A percentile compares a stretch with the other conserved stretches of the same genome.
Evolutionary conservation across 2,888 invertebrate species (phyloP).

Genomic region (Acanthosepion pharaonis): DNA sequence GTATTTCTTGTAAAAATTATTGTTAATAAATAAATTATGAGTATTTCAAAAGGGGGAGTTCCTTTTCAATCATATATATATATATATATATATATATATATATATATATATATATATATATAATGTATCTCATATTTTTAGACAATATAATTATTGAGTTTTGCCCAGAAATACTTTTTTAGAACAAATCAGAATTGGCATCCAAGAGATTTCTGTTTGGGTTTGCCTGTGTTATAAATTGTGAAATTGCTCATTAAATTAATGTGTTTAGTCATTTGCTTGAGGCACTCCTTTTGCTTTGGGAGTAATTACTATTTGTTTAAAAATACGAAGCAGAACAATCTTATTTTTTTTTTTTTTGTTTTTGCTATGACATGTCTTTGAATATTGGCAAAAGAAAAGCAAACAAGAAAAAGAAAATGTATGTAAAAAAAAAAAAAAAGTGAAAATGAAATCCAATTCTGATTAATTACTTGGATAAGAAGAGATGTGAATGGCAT

Average conservation of each 20-base stretch:
- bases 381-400: not conserved
- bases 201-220: not conserved
- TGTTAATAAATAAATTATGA: too few relatives aligned
- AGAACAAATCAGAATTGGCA: not conserved
- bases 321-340: not conserved
- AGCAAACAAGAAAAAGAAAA: not conserved
- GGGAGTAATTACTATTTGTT: slow-evolving; percentile 20
- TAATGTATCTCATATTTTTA: too few relatives aligned
- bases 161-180: not conserved
- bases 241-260: not conserved
- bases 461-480: not conserved
- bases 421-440: not conserved
- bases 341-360: not conserved
- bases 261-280: not conserved
- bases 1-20: too few relatives aligned
- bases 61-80: too few relatives aligned
- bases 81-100: too few relatives aligned
- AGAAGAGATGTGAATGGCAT: slow-evolving; percentile 12
- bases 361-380: not conserved
- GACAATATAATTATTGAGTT: not conserved
- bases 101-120: too few relatives aligned
- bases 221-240: not conserved
- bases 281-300: not conserved
- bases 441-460: slow-evolving; percentile 20
- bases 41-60: too few relatives aligned